These are phyloP conservation scores for Apis mellifera DNA, from an alignment of 1,140 invertebrate species.

Conservation along the genomic window Amel_HAv3.1 CM009939.2:8487001-8487500, in stretches of 20 bases:
- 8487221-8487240: slow-evolving; percentile 17
- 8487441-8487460: background rate
- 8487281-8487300: background rate
- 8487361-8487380: slow-evolving; percentile 32
- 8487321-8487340: slow-evolving; percentile 28
- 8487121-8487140: background rate
- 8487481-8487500: background rate
- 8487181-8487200: slow-evolving; percentile 19
- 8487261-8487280: background rate
- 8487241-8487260: slow-evolving; percentile 21
- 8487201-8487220: slow-evolving; percentile 18
- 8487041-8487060: background rate
- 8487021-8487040: slow-evolving; percentile 6
- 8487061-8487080: background rate
- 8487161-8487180: slow-evolving; percentile 22
- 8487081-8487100: background rate
- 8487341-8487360: slow-evolving; percentile 22
- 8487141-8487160: slow-evolving; percentile 2
- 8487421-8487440: background rate
- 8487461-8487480: background rate
- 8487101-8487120: slow-evolving; percentile 4
- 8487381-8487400: slow-evolving; percentile 11
- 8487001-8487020: background rate
- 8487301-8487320: background rate
- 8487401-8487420: background rate